Base-by-base conservation (phyloP, 92 coral and sea anemone genomes). In the Plumapathes pennacea region DNA sequence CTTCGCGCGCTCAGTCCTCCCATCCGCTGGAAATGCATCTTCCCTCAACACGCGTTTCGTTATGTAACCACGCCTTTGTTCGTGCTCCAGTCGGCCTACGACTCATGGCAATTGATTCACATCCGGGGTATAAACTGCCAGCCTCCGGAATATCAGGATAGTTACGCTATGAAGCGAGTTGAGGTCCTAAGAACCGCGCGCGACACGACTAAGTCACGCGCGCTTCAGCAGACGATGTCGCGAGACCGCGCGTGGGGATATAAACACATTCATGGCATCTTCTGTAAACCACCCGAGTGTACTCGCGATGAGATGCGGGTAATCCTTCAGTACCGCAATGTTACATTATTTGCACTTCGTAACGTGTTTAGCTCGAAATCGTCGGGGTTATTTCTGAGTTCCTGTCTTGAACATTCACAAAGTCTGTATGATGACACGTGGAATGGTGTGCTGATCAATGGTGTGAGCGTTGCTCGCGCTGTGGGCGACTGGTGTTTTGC, bases 391-490 rank as follows among this genome's bases (percentile, higher is more conserved):
- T 63, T 84, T 54, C 43, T 92, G 67, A 76, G 96, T 38, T 78
- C 98, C 44, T 92, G 98, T 63, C 51, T 89, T 60, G 98, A 92
- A 31, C 98, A 92, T 37, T 84, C 98, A 3, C 98, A 88, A 48
- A 89, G 96, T 45, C 74, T 85, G 29, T 84, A 71, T 41, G 92
- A 76, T 33, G 82, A 80, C 32, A 88, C 96, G 3, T 92, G 98
- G 98, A 76, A 59, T 18, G 73, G 78, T 7, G 68, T 79, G 32
- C 76, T 78, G 24, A 77, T 92, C 33, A 75, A 69, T 19, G 96
- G 90, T 43, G 62, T 84, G 32, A 76, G 80, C 48, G 57, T 84
- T 51, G 72, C 86, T 3, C 83, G 81, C 18, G 92, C 95, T 41
- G 77, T 92, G 31, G 82, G 81, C 13, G 76, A 92, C 66, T 92